These are phyloP conservation scores for Dasypolia templi DNA, from an alignment of 2,888 invertebrate genomes.

Conservation along the genomic window DNA sequence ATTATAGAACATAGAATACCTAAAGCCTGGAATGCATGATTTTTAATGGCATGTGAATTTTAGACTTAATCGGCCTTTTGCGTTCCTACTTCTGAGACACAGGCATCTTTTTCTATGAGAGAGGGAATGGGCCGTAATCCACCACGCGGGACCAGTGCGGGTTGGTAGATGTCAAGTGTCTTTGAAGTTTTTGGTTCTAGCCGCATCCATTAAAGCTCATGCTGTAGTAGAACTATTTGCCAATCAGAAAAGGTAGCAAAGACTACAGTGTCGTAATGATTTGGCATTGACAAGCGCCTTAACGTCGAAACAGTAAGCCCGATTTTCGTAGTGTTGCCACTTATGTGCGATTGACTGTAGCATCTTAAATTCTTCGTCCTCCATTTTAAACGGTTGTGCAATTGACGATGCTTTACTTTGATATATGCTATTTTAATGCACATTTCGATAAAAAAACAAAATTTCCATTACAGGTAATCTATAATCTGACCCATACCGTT, in stretches of 20 bases:
- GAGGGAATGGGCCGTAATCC: background rate
- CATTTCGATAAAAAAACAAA: constrained; percentile 19
- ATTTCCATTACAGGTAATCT: constrained; percentile 25
- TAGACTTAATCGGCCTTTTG: background rate
- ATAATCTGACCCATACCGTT: constrained; percentile 6
- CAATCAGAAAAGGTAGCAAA: no score
- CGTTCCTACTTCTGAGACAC: background rate
- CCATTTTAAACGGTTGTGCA: background rate
- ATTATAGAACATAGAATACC: background rate
- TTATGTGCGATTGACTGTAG: background rate
- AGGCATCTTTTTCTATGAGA: no score
- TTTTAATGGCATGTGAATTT: background rate
- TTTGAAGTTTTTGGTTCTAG: no score
- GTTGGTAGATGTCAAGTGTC: no score
- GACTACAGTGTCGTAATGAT: no score
- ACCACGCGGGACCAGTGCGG: no score
- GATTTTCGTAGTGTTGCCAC: background rate
- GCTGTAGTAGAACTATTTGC: no score
- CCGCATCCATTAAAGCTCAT: background rate
- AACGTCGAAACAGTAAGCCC: background rate
- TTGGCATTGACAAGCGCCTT: no score
- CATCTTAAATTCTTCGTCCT: background rate
- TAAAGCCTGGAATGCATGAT: background rate
- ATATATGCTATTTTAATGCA: constrained; percentile 1
- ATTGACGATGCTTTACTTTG: background rate